Base-by-base conservation (phyloP, 2,888 invertebrate species). In the Nomada ruficornis region DNA sequence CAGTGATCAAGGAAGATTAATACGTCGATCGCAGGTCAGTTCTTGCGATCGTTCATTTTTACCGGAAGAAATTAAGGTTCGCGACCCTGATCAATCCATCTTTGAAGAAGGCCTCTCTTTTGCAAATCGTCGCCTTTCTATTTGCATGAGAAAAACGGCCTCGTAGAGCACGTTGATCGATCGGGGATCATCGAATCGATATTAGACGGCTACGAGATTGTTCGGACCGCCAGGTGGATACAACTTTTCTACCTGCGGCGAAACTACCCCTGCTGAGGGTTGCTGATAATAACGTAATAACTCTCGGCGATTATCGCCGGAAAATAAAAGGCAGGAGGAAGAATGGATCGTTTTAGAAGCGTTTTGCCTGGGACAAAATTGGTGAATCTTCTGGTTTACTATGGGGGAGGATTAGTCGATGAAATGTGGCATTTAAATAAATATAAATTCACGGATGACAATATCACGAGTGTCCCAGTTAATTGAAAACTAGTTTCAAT, bases 101-200 rank as follows among this genome's bases (percentile, higher is more conserved):
- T 44, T 59, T n/a, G n/a, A 55, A 70, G 57, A 57, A 68, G 50
- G 63, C 15, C 57, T 23, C 60, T 65, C 59, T 55, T 69, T 82
- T 44, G 69, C 81, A 60, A 85, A 85, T 88, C 77, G 77, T 80
- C 82, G 60, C 23, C 57, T 11, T 36, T 10, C 52, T 55, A 88
- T 83, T 81, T 79, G 44, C 82, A 84, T 80, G 60, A 75, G 52
- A 75, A 73, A 44, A 44, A 26, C 15, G 63, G 63, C 64, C 88
- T 88, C 65, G 86, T 83, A 57, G 64, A 69, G 63, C 1, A 0
- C 67, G 26, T 50, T 84, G 88, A 88, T 85, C 73, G 88, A 88
- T 88, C 84, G 83, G 78, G 74, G 79, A 79, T 67, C 73, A 74
- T 85, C 60, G 83, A 75, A 82, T 88, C 86, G 84, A 78, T 82